Evolutionary conservation across 2,113 vertebrate species (phyloP).

Genomic region (Panthera tigris): DNA sequence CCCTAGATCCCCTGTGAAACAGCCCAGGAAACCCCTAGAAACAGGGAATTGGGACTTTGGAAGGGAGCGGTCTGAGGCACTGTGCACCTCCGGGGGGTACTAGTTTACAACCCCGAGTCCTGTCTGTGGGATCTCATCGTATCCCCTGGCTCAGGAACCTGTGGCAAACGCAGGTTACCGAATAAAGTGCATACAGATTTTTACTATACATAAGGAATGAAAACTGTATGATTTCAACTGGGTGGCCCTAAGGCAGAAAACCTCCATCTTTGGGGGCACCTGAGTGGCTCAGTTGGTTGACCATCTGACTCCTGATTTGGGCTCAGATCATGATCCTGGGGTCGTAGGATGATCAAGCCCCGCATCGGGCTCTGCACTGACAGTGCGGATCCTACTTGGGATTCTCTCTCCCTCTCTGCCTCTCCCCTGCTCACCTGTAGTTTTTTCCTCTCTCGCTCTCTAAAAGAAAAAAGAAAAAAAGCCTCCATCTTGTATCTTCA

Average conservation of each 20-base stretch:
- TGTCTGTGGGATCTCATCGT: background rate
- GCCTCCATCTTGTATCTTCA: background rate
- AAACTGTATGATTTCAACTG: background rate
- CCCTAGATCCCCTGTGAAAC: background rate
- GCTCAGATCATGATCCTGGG: too few relatives aligned
- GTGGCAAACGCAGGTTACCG: background rate
- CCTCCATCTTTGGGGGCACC: background rate
- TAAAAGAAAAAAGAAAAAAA: background rate
- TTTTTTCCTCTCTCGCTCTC: too few relatives aligned
- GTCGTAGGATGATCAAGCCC: too few relatives aligned
- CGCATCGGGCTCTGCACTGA: too few relatives aligned
- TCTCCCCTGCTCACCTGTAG: too few relatives aligned
- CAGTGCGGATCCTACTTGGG: too few relatives aligned
- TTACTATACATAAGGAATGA: background rate
- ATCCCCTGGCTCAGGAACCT: background rate
- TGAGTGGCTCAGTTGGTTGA: too few relatives aligned
- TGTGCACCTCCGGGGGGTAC: background rate
- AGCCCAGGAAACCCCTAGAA: background rate
- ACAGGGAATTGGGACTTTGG: background rate
- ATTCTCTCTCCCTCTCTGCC: too few relatives aligned
- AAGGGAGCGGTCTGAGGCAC: accelerated
- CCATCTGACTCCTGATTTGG: too few relatives aligned
- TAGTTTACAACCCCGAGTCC: background rate
- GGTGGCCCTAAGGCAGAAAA: background rate
- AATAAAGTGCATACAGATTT: background rate